A percentile compares a stretch with the other conserved stretches of the same genome.
These are phyloP conservation scores for Palythoa grandiflora DNA, from an alignment of 92 coral and sea anemone species.

Conservation along the genomic window DNA sequence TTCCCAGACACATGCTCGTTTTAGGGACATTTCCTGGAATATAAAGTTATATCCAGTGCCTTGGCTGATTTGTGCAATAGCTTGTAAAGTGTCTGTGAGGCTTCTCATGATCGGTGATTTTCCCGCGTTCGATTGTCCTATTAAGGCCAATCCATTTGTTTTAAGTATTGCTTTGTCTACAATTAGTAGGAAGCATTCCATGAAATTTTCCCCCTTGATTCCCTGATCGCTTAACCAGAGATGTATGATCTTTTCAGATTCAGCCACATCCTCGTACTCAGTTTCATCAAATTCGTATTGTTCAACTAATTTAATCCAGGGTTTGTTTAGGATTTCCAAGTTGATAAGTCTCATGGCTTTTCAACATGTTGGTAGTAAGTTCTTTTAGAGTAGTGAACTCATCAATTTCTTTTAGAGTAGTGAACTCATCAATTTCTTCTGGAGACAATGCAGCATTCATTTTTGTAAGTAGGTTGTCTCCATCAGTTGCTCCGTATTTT, in stretches of 20 bases:
- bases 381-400: background rate
- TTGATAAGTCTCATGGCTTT: background rate
- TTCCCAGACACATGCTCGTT: background rate
- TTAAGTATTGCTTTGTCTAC: no score
- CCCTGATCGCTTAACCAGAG: background rate
- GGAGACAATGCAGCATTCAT: no score
- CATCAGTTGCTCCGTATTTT: no score
- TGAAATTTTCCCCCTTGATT: background rate
- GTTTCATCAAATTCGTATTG: no score
- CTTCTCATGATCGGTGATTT: background rate
- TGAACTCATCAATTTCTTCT: background rate
- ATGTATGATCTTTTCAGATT: background rate
- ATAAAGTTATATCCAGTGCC: slow-evolving; percentile 2
- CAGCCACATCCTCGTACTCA: background rate
- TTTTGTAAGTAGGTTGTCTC: no score
- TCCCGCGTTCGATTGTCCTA: background rate
- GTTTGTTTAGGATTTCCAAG: background rate
- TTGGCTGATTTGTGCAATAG: background rate
- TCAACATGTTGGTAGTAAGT: background rate
- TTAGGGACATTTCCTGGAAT: background rate
- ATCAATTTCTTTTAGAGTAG: no score
- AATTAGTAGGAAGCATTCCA: no score
- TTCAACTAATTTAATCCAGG: background rate
- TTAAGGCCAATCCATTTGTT: background rate
- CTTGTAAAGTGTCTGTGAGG: background rate